Evolutionary conservation across 2,888 invertebrate genomes (phyloP), one percentile per base, ranked within the genome.

Genomic region (Chrysina gloriosa): DNA sequence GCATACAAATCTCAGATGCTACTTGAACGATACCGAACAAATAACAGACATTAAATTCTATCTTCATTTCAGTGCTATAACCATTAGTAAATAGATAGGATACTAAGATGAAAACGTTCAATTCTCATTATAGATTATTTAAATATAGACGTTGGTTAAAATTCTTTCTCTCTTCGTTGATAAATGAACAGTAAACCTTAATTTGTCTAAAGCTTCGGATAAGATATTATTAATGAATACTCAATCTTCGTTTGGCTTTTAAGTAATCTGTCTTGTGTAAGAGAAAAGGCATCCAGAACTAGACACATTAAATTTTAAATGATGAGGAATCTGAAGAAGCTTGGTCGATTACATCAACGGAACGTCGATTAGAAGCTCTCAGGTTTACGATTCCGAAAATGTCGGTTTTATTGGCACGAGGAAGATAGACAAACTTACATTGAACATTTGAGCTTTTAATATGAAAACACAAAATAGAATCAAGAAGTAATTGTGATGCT

Each of bases 221-320:
- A 72, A 71, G 72, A 70, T 65, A 68, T 73, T 73, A 73, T 73
- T 72, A 73, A 73, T 73, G 73, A 72, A 71, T 67, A 56, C 63
- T 69, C 69, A 63, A 72, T 67, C 67, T 66, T 69, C 69, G 69
- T 52, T 36, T 65, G 65, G 65, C 66, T 69, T 69, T 68, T 45
- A 64, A 56, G 42, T 66, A 69, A 68, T 65, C 66, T 58, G 66
- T 67, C 66, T 67, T 67, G 64, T 64, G 64, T 64, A 64, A 64
- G 64, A 48, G 64, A 64, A 64, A 52, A 52, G 64, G 64, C 64
- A 64, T 39, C 64, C 25, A 61, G 42, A 61, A 61, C 58, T 61
- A 42, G 58, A 61, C 42, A 42, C 58, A 61, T 61, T 61, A 61
- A 61, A 61, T 61, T 61, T 61, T 45, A 61, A 61, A 61, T 61